Evolutionary conservation across 1,140 invertebrate species (phyloP), one percentile per base, ranked within the genome.

Genomic region (Drosophila ambigua): DNA sequence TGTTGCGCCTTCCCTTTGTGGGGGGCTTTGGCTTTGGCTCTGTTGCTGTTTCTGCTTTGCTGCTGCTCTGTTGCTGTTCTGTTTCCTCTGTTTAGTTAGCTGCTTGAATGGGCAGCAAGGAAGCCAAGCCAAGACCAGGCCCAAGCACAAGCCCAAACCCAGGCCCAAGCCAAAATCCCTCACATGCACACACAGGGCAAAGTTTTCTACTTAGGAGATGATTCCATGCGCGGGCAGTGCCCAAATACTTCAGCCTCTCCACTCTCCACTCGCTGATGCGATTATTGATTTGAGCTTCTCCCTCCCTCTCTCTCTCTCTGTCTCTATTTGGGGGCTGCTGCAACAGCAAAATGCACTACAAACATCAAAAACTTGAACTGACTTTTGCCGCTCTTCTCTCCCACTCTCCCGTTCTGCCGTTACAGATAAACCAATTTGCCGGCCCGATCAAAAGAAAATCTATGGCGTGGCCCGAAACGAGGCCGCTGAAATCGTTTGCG

Each of bases 401-500:
- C 65, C n/a, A n/a, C 58, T 44, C 41, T 31, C 7, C 24, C 9
- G 64, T 23, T 71, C n/a, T 41, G 13, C 49, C 51, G 7, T 50
- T 71, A 28, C 60, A 98, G 97, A 97, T 92, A 96, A 96, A 81
- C 97, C 97, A 52, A 93, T 98, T 63, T 98, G 97, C 90, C 94
- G 94, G 62, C 92, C 94, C 58, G 95, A 95, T 65, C 96, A 97
- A 90, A 96, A 97, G 91, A 94, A 94, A 60, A 94, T 97, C 64
- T 98, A 97, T 77, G 97, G 96, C 5, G 96, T 98, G 4, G 97
- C 96, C 0, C 93, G 96, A 51, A 95, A 96, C 82, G 97, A 98
- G 91, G 94, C 95, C 28, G 96, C 95, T 0, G 94, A 95, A 74
- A 94, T 98, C 48, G 92, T 95, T 54, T 98, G 97, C 91, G 95